These are phyloP conservation scores for Corythoichthys haematopterus DNA, from an alignment of 2,113 vertebrate species.

Conservation along the genomic window DNA sequence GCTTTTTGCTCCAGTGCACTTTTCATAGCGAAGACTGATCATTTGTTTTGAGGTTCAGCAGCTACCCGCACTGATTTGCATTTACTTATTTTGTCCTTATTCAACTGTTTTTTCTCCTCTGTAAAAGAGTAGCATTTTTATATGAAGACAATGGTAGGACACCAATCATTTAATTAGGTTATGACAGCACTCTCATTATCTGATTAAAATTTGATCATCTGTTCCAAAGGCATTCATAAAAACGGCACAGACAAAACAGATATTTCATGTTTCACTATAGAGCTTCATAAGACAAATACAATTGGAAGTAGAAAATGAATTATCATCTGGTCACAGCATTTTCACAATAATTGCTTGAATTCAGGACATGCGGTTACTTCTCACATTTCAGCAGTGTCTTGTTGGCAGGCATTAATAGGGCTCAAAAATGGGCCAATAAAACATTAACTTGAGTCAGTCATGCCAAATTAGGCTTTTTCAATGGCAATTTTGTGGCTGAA, in stretches of 20 bases:
- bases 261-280: background rate
- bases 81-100: background rate
- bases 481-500: background rate
- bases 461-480: background rate
- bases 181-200: background rate
- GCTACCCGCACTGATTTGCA: conserved; percentile 10
- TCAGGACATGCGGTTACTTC: background rate
- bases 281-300: background rate
- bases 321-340: background rate
- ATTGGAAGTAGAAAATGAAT: background rate
- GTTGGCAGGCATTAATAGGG: background rate
- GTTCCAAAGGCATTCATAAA: background rate
- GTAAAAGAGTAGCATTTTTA: background rate
- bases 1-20: conserved; percentile 57
- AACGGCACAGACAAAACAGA: background rate
- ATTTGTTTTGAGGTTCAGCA: conserved; percentile 47
- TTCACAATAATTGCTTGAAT: background rate
- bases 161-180: background rate
- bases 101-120: background rate
- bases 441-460: background rate
- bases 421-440: background rate
- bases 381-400: background rate
- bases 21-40: conserved; percentile 51
- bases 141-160: background rate
- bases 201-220: background rate